phyloP scores from a whole-genome alignment of 2,888 invertebrate genomes.

The Pherbina coryleti region DNA sequence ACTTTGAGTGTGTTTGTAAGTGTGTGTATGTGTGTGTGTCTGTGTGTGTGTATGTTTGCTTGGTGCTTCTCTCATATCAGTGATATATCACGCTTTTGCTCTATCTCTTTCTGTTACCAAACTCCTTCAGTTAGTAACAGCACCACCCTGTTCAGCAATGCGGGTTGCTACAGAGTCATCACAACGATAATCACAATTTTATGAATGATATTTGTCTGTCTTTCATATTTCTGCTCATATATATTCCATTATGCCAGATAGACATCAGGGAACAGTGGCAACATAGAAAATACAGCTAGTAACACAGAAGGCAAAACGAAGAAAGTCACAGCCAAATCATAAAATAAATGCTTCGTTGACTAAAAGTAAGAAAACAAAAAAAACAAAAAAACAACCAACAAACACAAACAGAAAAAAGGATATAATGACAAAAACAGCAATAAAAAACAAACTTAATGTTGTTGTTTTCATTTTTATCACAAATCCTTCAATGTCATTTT shows the following conservation, averaged over 20 bases:
- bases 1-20: no score
- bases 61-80: slow-evolving; percentile 4
- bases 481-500: slow-evolving; percentile 5
- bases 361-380: background rate
- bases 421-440: background rate
- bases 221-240: background rate
- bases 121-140: background rate
- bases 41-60: slow-evolving; percentile 1
- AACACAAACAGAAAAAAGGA: background rate
- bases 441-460: background rate
- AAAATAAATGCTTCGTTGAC: slow-evolving; percentile 20
- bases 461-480: background rate
- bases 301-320: background rate
- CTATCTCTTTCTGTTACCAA: background rate
- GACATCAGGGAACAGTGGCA: background rate
- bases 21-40: background rate
- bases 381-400: no score
- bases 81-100: slow-evolving; percentile 23
- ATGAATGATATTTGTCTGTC: slow-evolving; percentile 18
- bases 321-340: background rate
- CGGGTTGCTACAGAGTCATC: background rate
- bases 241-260: background rate
- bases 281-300: background rate
- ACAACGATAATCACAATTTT: slow-evolving; percentile 5
- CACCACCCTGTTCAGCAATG: background rate